phyloP scores from a whole-genome alignment of 2,888 invertebrate genomes.

The Nephrotoma flavescens region DNA sequence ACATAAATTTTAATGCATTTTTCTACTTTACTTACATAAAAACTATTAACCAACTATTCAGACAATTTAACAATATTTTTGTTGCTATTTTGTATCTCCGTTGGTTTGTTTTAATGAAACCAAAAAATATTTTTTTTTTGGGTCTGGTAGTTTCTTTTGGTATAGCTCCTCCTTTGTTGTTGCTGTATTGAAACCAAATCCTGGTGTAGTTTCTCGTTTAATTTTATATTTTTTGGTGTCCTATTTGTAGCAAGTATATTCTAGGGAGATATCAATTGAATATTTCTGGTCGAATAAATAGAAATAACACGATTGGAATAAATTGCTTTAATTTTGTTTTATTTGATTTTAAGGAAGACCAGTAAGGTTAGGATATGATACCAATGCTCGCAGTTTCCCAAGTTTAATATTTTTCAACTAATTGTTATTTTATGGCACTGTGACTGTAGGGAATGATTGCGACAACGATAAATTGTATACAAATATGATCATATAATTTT shows the following conservation, averaged over 20 bases:
- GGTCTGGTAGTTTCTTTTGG: not conserved
- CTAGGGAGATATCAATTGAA: not conserved
- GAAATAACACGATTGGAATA: not conserved
- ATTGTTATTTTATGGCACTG: no score
- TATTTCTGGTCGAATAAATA: not conserved
- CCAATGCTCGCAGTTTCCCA: no score
- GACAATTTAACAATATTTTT: not conserved
- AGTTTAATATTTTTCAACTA: no score
- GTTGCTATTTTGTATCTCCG: not conserved
- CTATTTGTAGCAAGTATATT: no score
- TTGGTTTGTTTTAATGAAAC: not conserved
- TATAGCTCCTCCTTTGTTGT: not conserved
- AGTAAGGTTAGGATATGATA: no score
- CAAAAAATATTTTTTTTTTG: not conserved
- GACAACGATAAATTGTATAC: no score
- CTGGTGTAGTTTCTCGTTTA: no score
- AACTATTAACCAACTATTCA: not conserved
- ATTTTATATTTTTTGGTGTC: no score
- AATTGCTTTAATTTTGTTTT: no score
- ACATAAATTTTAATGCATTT: not conserved
- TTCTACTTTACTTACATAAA: not conserved
- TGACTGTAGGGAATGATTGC: no score
- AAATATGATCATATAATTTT: no score
- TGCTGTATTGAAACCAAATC: not conserved
- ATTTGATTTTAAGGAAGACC: no score